Evolutionary conservation across 1,140 invertebrate species (phyloP).

Genomic region (Onthophagus taurus): DNA sequence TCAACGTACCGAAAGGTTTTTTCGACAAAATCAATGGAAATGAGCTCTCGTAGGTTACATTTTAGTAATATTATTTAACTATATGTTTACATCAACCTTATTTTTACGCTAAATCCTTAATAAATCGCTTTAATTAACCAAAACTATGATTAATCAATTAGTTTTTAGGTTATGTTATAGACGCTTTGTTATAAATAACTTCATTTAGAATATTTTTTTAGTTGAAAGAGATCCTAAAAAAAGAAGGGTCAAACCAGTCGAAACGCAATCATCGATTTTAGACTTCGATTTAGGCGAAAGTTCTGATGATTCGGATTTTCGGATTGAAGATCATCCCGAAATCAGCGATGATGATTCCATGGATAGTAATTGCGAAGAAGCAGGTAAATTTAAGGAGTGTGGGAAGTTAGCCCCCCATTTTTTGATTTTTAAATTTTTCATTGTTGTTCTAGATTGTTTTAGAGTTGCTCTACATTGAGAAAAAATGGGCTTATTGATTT

Average conservation of each 20-base stretch:
- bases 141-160: background rate
- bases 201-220: slow-evolving; percentile 45
- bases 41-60: no score
- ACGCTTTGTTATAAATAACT: background rate
- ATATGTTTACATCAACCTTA: no score
- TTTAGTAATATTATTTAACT: no score
- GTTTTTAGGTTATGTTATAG: background rate
- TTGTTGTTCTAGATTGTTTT: no score
- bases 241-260: slow-evolving; percentile 75
- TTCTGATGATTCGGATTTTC: slow-evolving; percentile 91
- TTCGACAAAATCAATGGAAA: no score
- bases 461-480: no score
- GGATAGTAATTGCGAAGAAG: slow-evolving; percentile 45
- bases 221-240: slow-evolving; percentile 78
- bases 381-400: background rate
- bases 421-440: no score
- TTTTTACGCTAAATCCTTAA: no score
- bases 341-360: slow-evolving; percentile 59
- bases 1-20: no score
- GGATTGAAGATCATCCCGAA: slow-evolving; percentile 78
- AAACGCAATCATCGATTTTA: slow-evolving; percentile 59
- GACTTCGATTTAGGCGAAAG: slow-evolving; percentile 85
- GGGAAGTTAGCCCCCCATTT: no score
- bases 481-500: no score
- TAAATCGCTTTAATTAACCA: no score